Base-by-base conservation (phyloP, 2,113 vertebrate genomes). In the Emydura subglobosa region DNA sequence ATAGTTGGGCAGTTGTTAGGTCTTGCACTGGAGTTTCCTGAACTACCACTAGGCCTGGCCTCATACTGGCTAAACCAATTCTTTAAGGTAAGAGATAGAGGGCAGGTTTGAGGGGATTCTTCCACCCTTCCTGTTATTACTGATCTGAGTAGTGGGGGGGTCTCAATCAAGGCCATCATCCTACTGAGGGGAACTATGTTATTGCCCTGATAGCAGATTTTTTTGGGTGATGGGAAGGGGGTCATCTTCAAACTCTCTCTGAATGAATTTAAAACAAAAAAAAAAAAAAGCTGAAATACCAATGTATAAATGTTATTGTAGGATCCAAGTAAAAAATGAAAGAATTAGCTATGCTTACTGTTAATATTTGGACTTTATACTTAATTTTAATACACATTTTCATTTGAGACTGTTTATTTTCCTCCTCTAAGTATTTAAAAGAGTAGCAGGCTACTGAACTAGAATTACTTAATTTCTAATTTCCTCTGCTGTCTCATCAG, bases 1-100 rank as follows among this genome's bases (percentile, higher is more conserved):
- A 55, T 55, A 21, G 12, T 0, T 42, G 81, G 27, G 57, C 2
- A 27, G 50, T 0, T 11, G 4, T 8, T 19, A 47, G 87, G 5
- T 34, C 50, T 68, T 59, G 25, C 76, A 85, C 86, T 42, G 85
- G 31, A 72, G 21, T 57, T 86, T 80, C 53, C 50, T 72, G 13
- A 79, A 86, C 82, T 72, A 88, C 51, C 39, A 51, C 21, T 7
- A 49, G 34, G 90, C 27, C 0, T 83, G 57, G 17, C 57, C 80
- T 85, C 88, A 29, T 29, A 90, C 11, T 44, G 22, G 21, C 72
- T 76, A 12, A 5, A 76, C 19, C 39, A 76, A 44, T 44, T 74
- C 39, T 42, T 76, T 44, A n/a, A 68, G 16, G 6, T 61, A 31
- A 31, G 11, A 59, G 57, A 13, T 59, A 17, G 9, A 2, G n/a